Evolutionary conservation across 2,888 invertebrate genomes (phyloP).

Genomic region (Spisula solida): DNA sequence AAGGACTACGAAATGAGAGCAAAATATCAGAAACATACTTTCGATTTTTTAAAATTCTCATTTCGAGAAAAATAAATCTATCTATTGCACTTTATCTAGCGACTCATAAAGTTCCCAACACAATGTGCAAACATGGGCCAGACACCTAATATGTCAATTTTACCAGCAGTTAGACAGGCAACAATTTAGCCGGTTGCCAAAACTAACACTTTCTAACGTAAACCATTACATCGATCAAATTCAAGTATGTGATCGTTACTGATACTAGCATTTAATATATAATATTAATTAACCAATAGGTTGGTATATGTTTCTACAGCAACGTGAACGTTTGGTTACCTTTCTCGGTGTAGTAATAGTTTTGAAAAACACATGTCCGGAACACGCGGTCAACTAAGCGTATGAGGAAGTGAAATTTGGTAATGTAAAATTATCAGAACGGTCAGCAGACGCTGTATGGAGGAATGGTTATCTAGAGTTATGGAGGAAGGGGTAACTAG

Average conservation of each 20-base stretch:
- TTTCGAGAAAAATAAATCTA: background rate
- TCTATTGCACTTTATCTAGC: background rate
- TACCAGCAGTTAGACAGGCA: background rate
- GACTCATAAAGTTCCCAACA: background rate
- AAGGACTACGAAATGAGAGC: too few relatives aligned
- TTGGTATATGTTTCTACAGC: background rate
- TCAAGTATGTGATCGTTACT: background rate
- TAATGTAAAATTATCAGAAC: too few relatives aligned
- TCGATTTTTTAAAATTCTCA: too few relatives aligned
- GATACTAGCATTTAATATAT: background rate
- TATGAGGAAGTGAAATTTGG: too few relatives aligned
- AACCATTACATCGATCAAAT: background rate
- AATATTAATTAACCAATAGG: background rate
- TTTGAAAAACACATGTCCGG: too few relatives aligned
- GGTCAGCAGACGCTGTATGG: too few relatives aligned
- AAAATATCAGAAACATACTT: too few relatives aligned
- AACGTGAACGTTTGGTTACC: background rate
- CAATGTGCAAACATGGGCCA: background rate
- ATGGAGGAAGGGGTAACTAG: too few relatives aligned
- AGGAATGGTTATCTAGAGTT: too few relatives aligned
- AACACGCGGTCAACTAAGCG: too few relatives aligned
- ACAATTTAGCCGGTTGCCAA: background rate
- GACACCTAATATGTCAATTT: background rate
- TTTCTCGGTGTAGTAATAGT: background rate
- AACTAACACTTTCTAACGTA: background rate